Base-by-base conservation (phyloP, 2,797 vertebrate genomes). In the Ciconia nigra region DNA sequence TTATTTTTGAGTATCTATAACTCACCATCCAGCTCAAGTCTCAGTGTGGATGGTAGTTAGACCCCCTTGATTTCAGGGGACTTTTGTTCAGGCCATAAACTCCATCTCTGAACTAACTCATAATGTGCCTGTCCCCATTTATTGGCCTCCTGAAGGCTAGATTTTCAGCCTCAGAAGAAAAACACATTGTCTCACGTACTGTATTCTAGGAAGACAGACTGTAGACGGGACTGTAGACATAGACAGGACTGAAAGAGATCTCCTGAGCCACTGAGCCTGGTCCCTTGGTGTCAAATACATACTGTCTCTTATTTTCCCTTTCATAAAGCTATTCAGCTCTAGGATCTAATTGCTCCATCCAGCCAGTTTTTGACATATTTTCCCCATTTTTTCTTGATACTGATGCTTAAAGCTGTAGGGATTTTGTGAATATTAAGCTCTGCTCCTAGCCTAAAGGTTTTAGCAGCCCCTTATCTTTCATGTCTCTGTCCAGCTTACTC, bases 401-500 rank as follows among this genome's bases (percentile, higher is more conserved):
- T 13, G 35, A 72, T 83, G 83, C 71, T 94, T 88, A 88, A 83
- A 91, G 73, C 80, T 69, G 46, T 52, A 66, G 69, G 57, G 84
- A 72, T 88, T 96, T 94, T 93, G 66, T 86, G 41, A 95, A 92
- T 85, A 83, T 92, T 87, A 92, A 96, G 88, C 88, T 95, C 79
- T 91, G 54, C 37, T 95, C 26, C 65, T 87, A 81, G 87, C 84
- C 89, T 87, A 86, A 86, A 94, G 82, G 72, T 86, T 95, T 93
- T 57, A 94, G 82, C 91, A 74, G 85, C 49, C 61, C 65, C 72
- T 91, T 92, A 92, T 83, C 91, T 92, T 95, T 83, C 82, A 69
- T 69, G 87, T 92, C 57, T 93, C 87, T 89, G 87, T 92, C 82
- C 87, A 69, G 74, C 65, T 97, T 96, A 87, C 61, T 87, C 42